A percentile compares a stretch with the other conserved stretches of the same genome.
Conservation (phyloP, 2,888 invertebrate species). For the Acanthosepion esculentum region DNA sequence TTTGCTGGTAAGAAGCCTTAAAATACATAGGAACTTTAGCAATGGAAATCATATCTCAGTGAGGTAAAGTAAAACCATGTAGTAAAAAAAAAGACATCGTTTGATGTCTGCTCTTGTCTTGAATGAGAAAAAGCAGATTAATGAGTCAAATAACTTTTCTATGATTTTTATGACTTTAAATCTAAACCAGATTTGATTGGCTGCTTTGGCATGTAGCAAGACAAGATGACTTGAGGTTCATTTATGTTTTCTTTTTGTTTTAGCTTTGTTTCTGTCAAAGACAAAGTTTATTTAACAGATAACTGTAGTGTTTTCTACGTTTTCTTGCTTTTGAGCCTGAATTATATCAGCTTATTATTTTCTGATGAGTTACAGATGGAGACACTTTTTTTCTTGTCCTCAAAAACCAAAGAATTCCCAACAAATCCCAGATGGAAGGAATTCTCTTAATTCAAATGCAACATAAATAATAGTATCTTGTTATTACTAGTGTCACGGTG, state of each 20-base stretch:
- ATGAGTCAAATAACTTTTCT: background rate
- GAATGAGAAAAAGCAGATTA: background rate
- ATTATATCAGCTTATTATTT: background rate
- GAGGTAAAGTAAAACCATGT: too few relatives aligned
- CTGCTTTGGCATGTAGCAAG: too few relatives aligned
- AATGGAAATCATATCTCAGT: too few relatives aligned
- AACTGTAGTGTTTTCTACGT: background rate
- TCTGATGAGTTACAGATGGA: background rate
- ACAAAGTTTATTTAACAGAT: background rate
- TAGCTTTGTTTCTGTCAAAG: background rate
- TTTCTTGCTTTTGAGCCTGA: background rate
- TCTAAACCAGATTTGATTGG: background rate
- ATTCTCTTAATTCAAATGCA: background rate
- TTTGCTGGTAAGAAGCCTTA: too few relatives aligned
- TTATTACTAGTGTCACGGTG: background rate
- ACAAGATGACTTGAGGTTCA: background rate
- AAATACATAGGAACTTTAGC: too few relatives aligned
- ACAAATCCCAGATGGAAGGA: background rate
- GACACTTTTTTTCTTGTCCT: background rate
- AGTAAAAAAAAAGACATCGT: background rate
- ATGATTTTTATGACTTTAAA: background rate
- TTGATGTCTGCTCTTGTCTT: background rate
- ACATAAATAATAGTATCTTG: conserved; percentile 2
- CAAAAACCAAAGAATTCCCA: background rate
- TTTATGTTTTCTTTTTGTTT: background rate